These are phyloP conservation scores for Rhincodon typus DNA, from an alignment of 2,797 vertebrate species.

Conservation along the genomic window DNA sequence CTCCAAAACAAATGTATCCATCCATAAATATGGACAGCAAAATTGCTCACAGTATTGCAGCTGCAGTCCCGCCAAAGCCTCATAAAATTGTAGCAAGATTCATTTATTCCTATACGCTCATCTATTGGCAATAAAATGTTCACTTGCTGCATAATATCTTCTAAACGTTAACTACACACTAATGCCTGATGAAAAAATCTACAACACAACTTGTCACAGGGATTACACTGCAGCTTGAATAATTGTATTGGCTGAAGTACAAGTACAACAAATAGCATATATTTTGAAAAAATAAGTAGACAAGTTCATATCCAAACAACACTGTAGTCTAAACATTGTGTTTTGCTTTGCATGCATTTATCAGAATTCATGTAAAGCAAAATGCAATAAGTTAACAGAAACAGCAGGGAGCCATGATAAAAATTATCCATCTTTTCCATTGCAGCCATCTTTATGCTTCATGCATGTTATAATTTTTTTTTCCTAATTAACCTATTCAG, in stretches of 20 bases:
- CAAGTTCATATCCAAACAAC: neutral
- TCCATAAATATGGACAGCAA: neutral
- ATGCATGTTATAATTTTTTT: neutral
- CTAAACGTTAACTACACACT: neutral
- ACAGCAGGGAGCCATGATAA: neutral
- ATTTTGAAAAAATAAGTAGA: neutral
- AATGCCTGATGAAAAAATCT: neutral
- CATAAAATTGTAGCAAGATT: neutral
- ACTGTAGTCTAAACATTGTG: neutral
- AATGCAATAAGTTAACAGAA: neutral
- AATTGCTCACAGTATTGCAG: neutral
- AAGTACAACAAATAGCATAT: conserved; percentile 8
- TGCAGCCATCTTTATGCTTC: neutral
- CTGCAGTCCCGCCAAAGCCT: neutral
- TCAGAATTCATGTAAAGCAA: neutral
- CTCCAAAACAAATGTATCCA: neutral
- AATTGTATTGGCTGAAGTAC: conserved; percentile 24
- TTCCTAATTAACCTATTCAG: too few species aligned
- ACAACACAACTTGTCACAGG: neutral
- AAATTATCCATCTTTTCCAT: neutral
- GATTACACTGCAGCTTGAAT: neutral
- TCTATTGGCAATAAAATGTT: neutral
- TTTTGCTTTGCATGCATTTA: neutral
- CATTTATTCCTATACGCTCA: neutral
- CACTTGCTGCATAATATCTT: neutral